phyloP scores from a whole-genome alignment of 2,888 invertebrate genomes.

The Drosophila borborema region DNA sequence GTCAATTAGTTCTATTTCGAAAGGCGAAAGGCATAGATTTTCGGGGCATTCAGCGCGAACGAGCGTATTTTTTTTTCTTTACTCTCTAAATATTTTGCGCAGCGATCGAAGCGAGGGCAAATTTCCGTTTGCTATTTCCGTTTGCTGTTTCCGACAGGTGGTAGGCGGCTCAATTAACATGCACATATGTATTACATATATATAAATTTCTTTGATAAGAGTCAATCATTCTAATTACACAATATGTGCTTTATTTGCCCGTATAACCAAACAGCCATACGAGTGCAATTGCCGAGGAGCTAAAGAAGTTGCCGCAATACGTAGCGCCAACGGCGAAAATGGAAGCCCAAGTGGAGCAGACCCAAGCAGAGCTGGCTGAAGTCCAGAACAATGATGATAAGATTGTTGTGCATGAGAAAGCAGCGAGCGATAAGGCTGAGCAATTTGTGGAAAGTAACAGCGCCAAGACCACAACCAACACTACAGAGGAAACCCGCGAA shows the following conservation, averaged over 20 bases:
- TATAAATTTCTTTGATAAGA: slow-evolving; percentile 43
- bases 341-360: slow-evolving; percentile 41
- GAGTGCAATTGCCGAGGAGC: slow-evolving; percentile 83
- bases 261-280: slow-evolving; percentile 24
- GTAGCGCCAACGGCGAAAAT: slow-evolving; percentile 64
- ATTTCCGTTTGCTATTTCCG: slow-evolving; percentile 50
- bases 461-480: slow-evolving; percentile 33
- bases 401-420: slow-evolving; percentile 59
- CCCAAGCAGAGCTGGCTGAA: slow-evolving; percentile 27
- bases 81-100: slow-evolving; percentile 12
- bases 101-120: slow-evolving; percentile 22
- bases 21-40: slow-evolving; percentile 55
- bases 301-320: slow-evolving; percentile 70
- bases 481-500: slow-evolving; percentile 39
- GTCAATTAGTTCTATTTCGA: slow-evolving; percentile 63
- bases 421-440: slow-evolving; percentile 41
- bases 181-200: slow-evolving; percentile 9
- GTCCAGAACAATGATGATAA: slow-evolving; percentile 56
- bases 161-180: slow-evolving; percentile 66
- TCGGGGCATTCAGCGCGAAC: slow-evolving; percentile 5
- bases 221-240: slow-evolving; percentile 63
- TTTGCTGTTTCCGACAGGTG: slow-evolving; percentile 53
- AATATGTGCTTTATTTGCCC: slow-evolving; percentile 22
- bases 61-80: too few species aligned
- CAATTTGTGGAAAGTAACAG: slow-evolving; percentile 24